Conservation (phyloP, 2,797 vertebrate genomes). For the Serranus cabrilla region DNA sequence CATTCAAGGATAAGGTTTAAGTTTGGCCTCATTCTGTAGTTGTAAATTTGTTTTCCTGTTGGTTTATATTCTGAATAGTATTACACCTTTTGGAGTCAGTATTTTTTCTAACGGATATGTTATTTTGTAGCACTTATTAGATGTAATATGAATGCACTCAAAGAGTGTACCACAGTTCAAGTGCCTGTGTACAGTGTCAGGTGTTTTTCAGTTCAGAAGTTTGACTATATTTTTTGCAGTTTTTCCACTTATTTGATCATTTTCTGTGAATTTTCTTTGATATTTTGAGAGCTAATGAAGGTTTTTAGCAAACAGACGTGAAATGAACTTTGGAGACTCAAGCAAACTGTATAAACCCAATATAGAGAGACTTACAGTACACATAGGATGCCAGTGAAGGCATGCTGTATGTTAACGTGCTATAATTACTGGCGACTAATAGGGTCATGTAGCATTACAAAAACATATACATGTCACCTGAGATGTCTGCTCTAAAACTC, state of each 20-base stretch:
- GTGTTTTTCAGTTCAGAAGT: constrained; percentile 73
- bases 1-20: constrained; percentile 49
- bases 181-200: constrained; percentile 87
- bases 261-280: constrained; percentile 56
- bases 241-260: constrained; percentile 52
- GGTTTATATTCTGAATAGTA: constrained; percentile 67
- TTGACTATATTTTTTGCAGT: constrained; percentile 35
- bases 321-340: constrained; percentile 58
- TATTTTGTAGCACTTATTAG: constrained; percentile 86
- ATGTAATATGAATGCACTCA: constrained; percentile 82
- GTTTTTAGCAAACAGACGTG: constrained; percentile 58
- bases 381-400: constrained; percentile 55
- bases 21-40: constrained; percentile 48
- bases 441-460: constrained; percentile 64
- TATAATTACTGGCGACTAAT: constrained; percentile 58
- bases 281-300: constrained; percentile 61
- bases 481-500: constrained; percentile 53
- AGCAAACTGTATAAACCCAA: constrained; percentile 67
- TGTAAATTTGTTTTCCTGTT: constrained; percentile 52
- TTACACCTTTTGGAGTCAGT: constrained; percentile 74
- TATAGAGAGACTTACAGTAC: constrained; percentile 52
- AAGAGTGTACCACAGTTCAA: constrained; percentile 84
- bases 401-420: constrained; percentile 67
- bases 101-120: constrained; percentile 79
- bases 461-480: constrained; percentile 56